Evolutionary conservation across 2,113 vertebrate genomes (phyloP).

Genomic region (Amblyornis subalaris): DNA sequence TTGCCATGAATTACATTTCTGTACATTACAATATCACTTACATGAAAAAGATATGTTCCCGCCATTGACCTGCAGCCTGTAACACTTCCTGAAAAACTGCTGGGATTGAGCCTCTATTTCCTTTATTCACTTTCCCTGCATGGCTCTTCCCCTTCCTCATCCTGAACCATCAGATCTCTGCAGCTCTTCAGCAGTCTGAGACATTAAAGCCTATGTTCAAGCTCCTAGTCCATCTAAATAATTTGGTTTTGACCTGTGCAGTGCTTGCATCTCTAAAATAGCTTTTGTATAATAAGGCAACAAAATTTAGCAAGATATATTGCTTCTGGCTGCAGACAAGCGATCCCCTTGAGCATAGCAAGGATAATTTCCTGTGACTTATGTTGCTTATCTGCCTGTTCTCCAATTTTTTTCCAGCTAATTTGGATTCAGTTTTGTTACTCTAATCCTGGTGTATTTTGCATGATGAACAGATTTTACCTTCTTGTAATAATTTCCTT

Average conservation of each 20-base stretch:
- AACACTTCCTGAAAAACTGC: neutral
- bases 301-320: slow-evolving; percentile 8
- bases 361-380: slow-evolving; percentile 20
- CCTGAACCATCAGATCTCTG: neutral
- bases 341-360: neutral
- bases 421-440: slow-evolving; percentile 24
- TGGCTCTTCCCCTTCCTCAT: neutral
- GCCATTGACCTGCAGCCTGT: neutral
- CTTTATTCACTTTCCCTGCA: neutral
- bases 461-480: slow-evolving; percentile 8
- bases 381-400: slow-evolving; percentile 7
- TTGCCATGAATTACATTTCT: neutral
- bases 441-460: neutral
- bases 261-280: slow-evolving; percentile 5
- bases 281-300: slow-evolving; percentile 4
- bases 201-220: neutral
- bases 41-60: neutral
- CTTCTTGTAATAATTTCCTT: neutral
- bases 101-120: neutral
- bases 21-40: neutral
- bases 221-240: neutral
- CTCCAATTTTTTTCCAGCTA: neutral
- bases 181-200: neutral
- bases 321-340: neutral
- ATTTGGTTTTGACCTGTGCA: neutral